Percentiles rank a stretch among this genome's conserved stretches.
Evolutionary conservation across 30 jellyfish, hydroid and myxozoan species (phyloP).

Genomic region (Cassiopea xamachana): DNA sequence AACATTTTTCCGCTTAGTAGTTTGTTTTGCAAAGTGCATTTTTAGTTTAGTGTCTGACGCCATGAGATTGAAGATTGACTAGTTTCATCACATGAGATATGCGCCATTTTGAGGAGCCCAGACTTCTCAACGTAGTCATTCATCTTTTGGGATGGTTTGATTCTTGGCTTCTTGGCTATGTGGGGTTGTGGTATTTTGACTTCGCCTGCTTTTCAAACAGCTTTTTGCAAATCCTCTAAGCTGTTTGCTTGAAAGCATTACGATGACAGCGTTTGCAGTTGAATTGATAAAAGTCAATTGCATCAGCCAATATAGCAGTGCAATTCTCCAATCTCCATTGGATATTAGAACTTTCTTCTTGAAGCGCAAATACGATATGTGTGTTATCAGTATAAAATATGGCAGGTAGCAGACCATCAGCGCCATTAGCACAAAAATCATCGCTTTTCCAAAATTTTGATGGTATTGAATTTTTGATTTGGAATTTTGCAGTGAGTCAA

Average conservation of each 20-base stretch:
- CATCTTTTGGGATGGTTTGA: background rate
- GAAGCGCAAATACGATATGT: constrained; percentile 20
- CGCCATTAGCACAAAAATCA: constrained; percentile 52
- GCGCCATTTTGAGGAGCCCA: too few relatives aligned
- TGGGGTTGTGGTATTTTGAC: background rate
- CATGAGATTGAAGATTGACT: too few relatives aligned
- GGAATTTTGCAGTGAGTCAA: background rate
- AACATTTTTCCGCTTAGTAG: too few relatives aligned
- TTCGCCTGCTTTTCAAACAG: background rate
- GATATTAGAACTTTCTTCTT: background rate
- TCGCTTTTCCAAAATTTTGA: constrained; percentile 64
- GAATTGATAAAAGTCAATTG: constrained; percentile 51
- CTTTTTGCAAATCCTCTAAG: constrained; percentile 15
- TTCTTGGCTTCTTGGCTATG: background rate
- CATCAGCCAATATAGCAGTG: constrained; percentile 35
- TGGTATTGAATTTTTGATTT: constrained; percentile 48
- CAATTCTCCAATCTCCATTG: background rate
- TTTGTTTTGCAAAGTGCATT: too few relatives aligned
- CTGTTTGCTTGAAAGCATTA: constrained; percentile 36
- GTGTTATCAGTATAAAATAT: constrained; percentile 38
- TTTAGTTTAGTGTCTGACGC: too few relatives aligned
- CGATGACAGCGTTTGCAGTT: constrained; percentile 37
- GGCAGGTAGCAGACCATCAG: constrained; percentile 64
- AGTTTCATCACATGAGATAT: too few relatives aligned
- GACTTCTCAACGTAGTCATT: background rate